Evolutionary conservation across 1,140 invertebrate species (phyloP), one percentile per base, ranked within the genome.

Genomic region (Aphaenogaster floridana): DNA sequence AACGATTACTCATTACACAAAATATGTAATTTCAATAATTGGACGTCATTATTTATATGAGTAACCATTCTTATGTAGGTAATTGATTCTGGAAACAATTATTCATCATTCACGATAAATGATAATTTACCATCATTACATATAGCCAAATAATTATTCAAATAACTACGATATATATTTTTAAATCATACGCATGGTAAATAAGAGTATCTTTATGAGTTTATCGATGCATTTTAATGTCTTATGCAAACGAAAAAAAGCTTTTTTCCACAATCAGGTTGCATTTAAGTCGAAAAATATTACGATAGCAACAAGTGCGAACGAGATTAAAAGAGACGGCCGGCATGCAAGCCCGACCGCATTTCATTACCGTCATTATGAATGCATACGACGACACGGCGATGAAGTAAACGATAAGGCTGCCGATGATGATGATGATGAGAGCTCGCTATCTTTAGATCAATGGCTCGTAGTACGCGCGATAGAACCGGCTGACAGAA

Each of bases 311-410:
- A 17, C 8, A 61, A 84, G 54, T 66, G 76, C 13, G 36, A 80
- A 80, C 28, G 48, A 68, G 83, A 79, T 72, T 15, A 72, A 88
- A 88, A 50, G 74, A 63, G n/a, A 86, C 63, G 74, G 57, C 59
- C 61, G 52, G 52, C 15, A 13, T 64, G 21, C 68, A 36, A 59
- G 48, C 68, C 54, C 68, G 13, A 21, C 34, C 48, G 80, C 59
- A 84, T 88, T 85, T 91, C 78, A 90, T 89, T 88, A 81, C 50
- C 64, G 66, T 66, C 66, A 86, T 91, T 87, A 89, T 68, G 61
- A 66, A 86, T 86, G 74, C 48, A 36, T 48, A 80, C 74, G 83
- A 45, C 74, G 61, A 86, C 63, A 68, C 39, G 48, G 15, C 59
- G 76, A 80, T 86, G 83, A 68, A 54, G 74, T 78, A 78, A 79